Percentiles rank a stretch among this genome's conserved stretches.
Evolutionary conservation across 2,888 invertebrate genomes (phyloP).

Genomic region (Idaea biselata): DNA sequence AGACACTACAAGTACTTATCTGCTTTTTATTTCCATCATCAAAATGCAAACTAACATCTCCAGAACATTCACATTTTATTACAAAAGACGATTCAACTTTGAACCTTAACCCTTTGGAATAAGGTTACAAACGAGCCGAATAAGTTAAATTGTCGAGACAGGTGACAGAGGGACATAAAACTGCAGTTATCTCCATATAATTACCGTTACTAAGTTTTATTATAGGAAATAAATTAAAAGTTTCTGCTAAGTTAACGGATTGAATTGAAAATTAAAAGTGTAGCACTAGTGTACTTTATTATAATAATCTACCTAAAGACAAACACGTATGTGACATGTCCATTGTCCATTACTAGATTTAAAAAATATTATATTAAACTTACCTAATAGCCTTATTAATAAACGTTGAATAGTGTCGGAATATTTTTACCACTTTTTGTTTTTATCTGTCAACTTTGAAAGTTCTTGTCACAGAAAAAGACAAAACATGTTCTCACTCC

Average conservation of each 20-base stretch:
- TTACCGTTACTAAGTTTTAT: constrained; percentile 45
- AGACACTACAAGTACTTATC: background rate
- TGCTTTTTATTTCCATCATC: constrained; percentile 20
- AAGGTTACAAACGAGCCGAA: background rate
- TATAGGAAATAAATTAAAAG: constrained; percentile 35
- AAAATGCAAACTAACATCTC: constrained; percentile 39
- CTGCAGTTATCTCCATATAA: constrained; percentile 44
- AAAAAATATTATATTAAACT: too few relatives aligned
- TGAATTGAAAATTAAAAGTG: background rate
- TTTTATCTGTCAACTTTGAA: too few relatives aligned
- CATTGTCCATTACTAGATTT: too few relatives aligned
- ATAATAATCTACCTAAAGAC: too few relatives aligned
- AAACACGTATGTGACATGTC: too few relatives aligned
- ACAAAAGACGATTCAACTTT: constrained; percentile 29
- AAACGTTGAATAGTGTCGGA: too few relatives aligned
- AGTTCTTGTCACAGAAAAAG: too few relatives aligned
- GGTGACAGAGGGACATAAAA: constrained; percentile 41
- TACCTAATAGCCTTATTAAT: too few relatives aligned
- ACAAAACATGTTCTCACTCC: too few relatives aligned
- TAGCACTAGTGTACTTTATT: too few relatives aligned
- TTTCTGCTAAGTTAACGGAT: background rate
- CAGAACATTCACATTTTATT: constrained; percentile 21
- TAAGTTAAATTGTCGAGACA: constrained; percentile 12
- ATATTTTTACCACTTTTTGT: too few relatives aligned
- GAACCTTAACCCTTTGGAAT: constrained; percentile 5